Conservation (phyloP, 2,888 invertebrate genomes). For the Invenusta paracnida region DNA sequence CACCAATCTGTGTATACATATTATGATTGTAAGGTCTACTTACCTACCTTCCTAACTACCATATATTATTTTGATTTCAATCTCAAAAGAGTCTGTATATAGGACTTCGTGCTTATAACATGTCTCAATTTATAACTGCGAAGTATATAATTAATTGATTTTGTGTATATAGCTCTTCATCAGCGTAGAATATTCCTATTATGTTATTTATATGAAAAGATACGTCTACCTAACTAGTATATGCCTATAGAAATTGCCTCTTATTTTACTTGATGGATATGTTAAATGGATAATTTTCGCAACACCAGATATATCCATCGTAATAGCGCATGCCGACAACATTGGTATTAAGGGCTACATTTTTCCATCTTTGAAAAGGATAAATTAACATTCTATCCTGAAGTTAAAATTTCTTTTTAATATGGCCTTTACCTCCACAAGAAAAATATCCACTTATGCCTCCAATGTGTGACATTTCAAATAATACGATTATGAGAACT, state of each 20-base stretch:
- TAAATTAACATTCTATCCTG: no score
- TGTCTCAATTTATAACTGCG: not conserved
- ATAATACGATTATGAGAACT: no score
- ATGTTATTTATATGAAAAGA: no score
- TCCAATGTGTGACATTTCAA: no score
- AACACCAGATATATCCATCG: not conserved
- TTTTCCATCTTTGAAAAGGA: no score
- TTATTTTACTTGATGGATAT: not conserved
- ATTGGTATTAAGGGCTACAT: no score
- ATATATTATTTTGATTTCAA: not conserved
- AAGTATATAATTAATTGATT: not conserved
- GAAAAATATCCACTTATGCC: no score
- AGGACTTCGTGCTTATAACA: not conserved
- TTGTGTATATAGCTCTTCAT: slow-evolving; percentile 5
- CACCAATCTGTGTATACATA: slow-evolving; percentile 11
- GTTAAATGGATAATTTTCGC: not conserved
- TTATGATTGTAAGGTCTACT: slow-evolving; percentile 13
- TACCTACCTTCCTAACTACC: not conserved
- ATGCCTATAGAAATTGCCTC: no score
- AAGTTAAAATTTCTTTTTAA: no score
- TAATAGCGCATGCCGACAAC: no score
- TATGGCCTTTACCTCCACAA: no score
- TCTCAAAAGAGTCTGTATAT: not conserved
- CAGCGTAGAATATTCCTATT: not conserved
- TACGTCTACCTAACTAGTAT: not conserved